Evolutionary conservation across 2,888 invertebrate species (phyloP).

Genomic region (Ochropleura plecta): DNA sequence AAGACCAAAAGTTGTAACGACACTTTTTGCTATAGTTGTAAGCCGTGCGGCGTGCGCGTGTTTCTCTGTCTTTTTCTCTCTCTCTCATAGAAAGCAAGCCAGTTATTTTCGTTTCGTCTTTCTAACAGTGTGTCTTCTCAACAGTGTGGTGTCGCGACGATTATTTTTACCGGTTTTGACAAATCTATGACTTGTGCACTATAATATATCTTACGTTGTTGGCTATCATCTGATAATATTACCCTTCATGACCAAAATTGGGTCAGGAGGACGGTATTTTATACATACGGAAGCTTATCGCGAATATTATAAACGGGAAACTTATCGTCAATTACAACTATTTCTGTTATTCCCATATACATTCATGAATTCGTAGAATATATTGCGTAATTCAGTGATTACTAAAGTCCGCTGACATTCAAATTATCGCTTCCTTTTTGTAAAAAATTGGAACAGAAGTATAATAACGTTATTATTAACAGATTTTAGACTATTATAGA

Average conservation of each 20-base stretch:
- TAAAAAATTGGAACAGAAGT: background rate
- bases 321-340: background rate
- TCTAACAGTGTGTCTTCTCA: too few relatives aligned
- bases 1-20: too few relatives aligned
- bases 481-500: too few relatives aligned
- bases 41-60: too few relatives aligned
- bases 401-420: background rate
- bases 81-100: too few relatives aligned
- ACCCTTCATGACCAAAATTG: background rate
- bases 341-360: background rate
- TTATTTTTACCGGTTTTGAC: too few relatives aligned
- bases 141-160: too few relatives aligned
- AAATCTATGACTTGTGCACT: background rate
- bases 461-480: too few relatives aligned
- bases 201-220: background rate
- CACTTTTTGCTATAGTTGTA: too few relatives aligned
- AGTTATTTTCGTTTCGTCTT: too few relatives aligned
- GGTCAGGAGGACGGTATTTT: background rate
- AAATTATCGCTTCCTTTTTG: constrained; percentile 16
- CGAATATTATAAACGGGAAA: background rate
- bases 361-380: background rate
- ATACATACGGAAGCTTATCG: background rate
- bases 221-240: background rate
- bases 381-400: constrained; percentile 8
- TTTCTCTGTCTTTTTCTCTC: too few relatives aligned